phyloP scores from a whole-genome alignment of 1,140 invertebrate species.

The Temnothorax curvispinosus region DNA sequence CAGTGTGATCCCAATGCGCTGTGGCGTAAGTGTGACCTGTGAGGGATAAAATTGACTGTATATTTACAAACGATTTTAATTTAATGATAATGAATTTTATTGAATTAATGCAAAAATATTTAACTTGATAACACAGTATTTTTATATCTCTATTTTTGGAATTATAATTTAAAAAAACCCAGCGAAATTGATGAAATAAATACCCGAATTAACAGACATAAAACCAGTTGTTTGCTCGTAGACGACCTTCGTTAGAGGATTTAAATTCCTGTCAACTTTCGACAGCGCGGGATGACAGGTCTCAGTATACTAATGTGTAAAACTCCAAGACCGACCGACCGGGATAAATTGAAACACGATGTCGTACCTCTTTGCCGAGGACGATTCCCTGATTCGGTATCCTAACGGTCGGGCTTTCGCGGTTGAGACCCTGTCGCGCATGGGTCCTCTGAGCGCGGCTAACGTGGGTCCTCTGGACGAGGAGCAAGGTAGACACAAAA shows the following conservation, averaged over 20 bases:
- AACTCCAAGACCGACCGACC: neutral
- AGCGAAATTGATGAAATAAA: neutral
- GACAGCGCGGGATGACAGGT: neutral
- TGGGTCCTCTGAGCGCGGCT: constrained; percentile 76
- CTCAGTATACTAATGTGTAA: neutral
- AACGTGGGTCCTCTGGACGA: constrained; percentile 68
- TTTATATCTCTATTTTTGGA: neutral
- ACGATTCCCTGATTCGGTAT: constrained; percentile 81
- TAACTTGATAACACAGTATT: neutral
- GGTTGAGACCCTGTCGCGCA: constrained; percentile 74
- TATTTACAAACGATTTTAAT: neutral
- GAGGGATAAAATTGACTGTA: neutral
- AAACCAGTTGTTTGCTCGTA: neutral
- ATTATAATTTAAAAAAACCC: neutral
- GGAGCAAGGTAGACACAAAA: constrained; percentile 70
- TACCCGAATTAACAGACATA: neutral
- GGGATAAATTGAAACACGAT: constrained; percentile 38
- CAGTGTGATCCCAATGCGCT: no score
- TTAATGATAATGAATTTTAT: neutral
- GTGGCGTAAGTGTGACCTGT: no score
- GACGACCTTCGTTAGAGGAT: neutral
- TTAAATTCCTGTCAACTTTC: neutral
- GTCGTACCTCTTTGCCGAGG: constrained; percentile 82
- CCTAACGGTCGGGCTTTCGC: constrained; percentile 75
- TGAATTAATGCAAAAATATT: neutral